Evolutionary conservation across 2,888 invertebrate species (phyloP).

Genomic region (Drosophila nr. medialis): DNA sequence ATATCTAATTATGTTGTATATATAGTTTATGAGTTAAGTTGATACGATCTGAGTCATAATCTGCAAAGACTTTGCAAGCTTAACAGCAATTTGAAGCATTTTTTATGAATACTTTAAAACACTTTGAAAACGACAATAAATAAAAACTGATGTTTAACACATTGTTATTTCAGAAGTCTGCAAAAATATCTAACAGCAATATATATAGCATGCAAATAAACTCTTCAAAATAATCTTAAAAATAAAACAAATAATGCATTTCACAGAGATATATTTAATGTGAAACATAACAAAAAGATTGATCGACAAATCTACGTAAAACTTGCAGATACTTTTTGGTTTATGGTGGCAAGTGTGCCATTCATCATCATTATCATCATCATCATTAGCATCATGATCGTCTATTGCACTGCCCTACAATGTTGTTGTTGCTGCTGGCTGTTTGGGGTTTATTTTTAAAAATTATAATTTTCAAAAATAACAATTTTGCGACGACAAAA

Average conservation of each 20-base stretch:
- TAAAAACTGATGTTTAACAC: not conserved
- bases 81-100: not conserved
- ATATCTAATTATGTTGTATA: too few species aligned
- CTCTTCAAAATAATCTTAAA: not conserved
- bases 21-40: not conserved
- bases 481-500: conserved; percentile 78
- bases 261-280: not conserved
- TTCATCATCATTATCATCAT: conserved; percentile 28
- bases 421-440: conserved; percentile 4
- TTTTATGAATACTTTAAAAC: not conserved
- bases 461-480: conserved; percentile 80
- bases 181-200: not conserved
- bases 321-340: conserved; percentile 18
- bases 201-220: not conserved
- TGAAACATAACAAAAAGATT: not conserved
- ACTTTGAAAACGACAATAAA: too few species aligned
- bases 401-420: conserved; percentile 46
- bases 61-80: too few species aligned
- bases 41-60: not conserved
- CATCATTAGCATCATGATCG: conserved; percentile 11
- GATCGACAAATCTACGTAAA: conserved; percentile 6
- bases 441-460: conserved; percentile 68
- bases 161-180: not conserved
- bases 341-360: conserved; percentile 32
- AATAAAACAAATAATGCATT: not conserved